These are phyloP conservation scores for Scophthalmus maximus DNA, from an alignment of 2,113 vertebrate species.

Conservation along the genomic window DNA sequence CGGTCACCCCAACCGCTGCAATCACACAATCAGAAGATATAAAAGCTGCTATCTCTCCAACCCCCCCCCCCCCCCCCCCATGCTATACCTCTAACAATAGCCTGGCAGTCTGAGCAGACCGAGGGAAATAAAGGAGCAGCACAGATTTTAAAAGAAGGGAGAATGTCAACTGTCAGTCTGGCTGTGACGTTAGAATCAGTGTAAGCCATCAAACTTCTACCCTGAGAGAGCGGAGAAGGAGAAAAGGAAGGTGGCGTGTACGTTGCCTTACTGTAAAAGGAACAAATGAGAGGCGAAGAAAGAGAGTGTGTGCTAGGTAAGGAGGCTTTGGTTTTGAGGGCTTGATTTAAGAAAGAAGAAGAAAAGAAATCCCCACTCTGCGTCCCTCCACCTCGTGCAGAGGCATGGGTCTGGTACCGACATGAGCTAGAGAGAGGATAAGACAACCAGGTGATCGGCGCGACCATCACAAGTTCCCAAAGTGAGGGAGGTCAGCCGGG, in stretches of 20 bases:
- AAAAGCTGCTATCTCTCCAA: constrained; percentile 66
- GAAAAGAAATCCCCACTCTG: constrained; percentile 55
- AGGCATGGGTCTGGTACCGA: constrained; percentile 23
- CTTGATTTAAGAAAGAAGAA: too few species aligned
- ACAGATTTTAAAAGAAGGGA: constrained; percentile 80
- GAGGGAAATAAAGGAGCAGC: constrained; percentile 74
- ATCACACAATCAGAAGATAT: constrained; percentile 65
- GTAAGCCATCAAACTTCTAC: constrained; percentile 74
- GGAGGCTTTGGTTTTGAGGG: constrained; percentile 43
- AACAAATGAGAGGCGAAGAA: constrained; percentile 1
- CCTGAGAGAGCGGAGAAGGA: constrained; percentile 54
- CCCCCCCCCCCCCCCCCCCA: constrained; percentile 1
- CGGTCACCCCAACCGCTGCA: constrained; percentile 43
- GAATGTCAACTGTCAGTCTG: constrained; percentile 88
- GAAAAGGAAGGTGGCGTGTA: constrained; percentile 36
- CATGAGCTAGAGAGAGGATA: neutral
- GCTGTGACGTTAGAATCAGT: constrained; percentile 75
- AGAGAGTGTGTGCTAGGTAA: constrained; percentile 34
- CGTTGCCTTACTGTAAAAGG: constrained; percentile 47
- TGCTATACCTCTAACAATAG: constrained; percentile 78
- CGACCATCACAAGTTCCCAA: constrained; percentile 62
- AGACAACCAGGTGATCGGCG: constrained; percentile 37
- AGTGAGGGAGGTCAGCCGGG: constrained; percentile 61
- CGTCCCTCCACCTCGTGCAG: constrained; percentile 45
- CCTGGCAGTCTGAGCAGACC: constrained; percentile 70